Base-by-base conservation (phyloP, 37 sponge, comb jelly and placozoan genomes). In the Crambe crambe region DNA sequence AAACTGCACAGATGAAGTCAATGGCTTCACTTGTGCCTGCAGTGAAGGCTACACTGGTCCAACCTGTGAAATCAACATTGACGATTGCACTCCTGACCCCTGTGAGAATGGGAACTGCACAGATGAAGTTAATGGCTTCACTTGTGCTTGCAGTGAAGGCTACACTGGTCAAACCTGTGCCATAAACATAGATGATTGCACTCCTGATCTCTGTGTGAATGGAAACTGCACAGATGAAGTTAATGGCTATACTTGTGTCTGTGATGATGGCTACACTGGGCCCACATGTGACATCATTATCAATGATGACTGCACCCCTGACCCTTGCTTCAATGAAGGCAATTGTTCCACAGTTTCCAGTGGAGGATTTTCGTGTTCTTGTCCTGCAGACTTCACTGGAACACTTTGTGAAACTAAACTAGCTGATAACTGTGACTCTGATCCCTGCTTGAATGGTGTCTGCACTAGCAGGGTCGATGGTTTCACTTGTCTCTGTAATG, bases 141-240 rank as follows among this genome's bases (percentile, higher is more conserved):
- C 58, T 29, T 94, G 95, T 64, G 27, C 38, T 37, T 94, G 95
- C 43, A 41, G n/a, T 2, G 75, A 80, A 15, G 88, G 87, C 15
- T 94, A 83, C 72, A 83, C 83, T 56, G 91, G 91, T 17, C 1
- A 22, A 1, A 43, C 9, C 36, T 91, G 92, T 72, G 84, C 29
- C 20, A 30, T 15, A 17, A 30, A 75, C 32, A 77, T 90, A 21
- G 70, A 87, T 12, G 51, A 47, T 9, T 69, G 38, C 38, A 69
- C 9, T 39, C n/a, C 23, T 34, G 40, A 8, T 31, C 9, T 77
- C 17, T 92, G 93, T 59, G 27, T 6, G 21, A 34, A 34, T 21
- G 39, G 68, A 18, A 34, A 15, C 35, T 74, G 76, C 31, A 75
- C 32, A 29, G 70, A 75, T 38, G 77, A 57, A 23, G 72, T 37